Percentiles rank a stretch among this genome's conserved stretches.
These are phyloP conservation scores for Synanthedon vespiformis DNA, from an alignment of 2,888 invertebrate species.

Conservation along the genomic window DNA sequence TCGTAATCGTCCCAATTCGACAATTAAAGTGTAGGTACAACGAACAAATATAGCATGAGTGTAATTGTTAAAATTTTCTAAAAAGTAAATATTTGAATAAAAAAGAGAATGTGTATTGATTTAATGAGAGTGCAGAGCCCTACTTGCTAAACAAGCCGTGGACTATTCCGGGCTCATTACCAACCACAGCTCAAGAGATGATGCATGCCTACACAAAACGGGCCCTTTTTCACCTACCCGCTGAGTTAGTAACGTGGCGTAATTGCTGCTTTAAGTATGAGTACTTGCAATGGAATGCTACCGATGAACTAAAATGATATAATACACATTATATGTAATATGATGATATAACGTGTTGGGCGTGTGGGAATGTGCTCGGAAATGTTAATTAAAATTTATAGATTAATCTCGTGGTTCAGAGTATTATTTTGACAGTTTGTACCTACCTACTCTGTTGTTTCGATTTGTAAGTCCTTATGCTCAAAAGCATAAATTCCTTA, in stretches of 20 bases:
- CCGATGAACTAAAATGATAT: not conserved
- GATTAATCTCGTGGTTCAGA: not conserved
- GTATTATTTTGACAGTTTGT: not conserved
- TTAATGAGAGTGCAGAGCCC: conserved; percentile 33
- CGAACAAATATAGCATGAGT: conserved; percentile 13
- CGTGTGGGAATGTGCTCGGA: not conserved
- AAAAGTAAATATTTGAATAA: conserved; percentile 11
- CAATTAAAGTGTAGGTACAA: conserved; percentile 14
- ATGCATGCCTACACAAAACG: not conserved
- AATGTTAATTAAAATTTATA: not conserved
- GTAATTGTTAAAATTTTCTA: conserved; percentile 17
- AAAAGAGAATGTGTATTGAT: conserved; percentile 40
- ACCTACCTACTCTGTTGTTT: too few relatives aligned
- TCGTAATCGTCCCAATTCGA: conserved; percentile 22
- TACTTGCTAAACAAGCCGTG: conserved; percentile 50
- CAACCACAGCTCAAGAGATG: conserved; percentile 18
- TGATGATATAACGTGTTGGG: too few relatives aligned
- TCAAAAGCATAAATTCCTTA: too few relatives aligned
- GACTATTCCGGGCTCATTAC: conserved; percentile 40
- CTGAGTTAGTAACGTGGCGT: not conserved
- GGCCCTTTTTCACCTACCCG: not conserved
- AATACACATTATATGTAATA: not conserved
- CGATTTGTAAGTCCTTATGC: too few relatives aligned
- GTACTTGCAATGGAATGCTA: not conserved
- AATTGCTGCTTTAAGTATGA: not conserved